Conservation (phyloP, 2,797 vertebrate species). For the Pitangus sulphuratus region DNA sequence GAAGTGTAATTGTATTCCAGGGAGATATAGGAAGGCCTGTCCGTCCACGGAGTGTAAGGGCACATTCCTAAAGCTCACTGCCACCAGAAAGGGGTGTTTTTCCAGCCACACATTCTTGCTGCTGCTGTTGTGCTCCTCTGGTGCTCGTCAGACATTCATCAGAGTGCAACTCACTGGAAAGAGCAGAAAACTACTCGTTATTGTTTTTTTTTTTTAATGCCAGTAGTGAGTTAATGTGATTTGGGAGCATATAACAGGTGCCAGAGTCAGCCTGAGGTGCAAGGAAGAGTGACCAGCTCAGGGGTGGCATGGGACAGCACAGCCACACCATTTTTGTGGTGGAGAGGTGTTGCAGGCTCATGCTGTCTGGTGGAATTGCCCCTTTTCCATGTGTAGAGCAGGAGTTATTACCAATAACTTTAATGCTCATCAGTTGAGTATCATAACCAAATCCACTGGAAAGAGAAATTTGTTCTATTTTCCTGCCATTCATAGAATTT, state of each 20-base stretch:
- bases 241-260: neutral
- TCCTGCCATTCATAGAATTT: neutral
- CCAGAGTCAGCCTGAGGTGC: neutral
- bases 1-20: neutral
- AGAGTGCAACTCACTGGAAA: neutral
- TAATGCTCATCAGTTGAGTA: neutral
- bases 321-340: neutral
- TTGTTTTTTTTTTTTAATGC: neutral
- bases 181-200: neutral
- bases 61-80: neutral
- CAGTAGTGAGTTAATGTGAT: neutral
- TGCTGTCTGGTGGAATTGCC: neutral
- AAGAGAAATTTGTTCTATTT: neutral
- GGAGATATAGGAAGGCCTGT: neutral
- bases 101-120: neutral
- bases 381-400: neutral
- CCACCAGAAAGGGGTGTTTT: neutral
- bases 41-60: neutral
- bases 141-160: neutral
- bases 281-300: neutral
- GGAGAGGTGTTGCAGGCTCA: neutral
- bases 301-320: neutral
- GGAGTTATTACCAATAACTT: neutral
- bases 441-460: neutral
- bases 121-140: neutral